phyloP scores from a whole-genome alignment of 92 coral and sea anemone genomes.

The Umimayanthus kanabou region DNA sequence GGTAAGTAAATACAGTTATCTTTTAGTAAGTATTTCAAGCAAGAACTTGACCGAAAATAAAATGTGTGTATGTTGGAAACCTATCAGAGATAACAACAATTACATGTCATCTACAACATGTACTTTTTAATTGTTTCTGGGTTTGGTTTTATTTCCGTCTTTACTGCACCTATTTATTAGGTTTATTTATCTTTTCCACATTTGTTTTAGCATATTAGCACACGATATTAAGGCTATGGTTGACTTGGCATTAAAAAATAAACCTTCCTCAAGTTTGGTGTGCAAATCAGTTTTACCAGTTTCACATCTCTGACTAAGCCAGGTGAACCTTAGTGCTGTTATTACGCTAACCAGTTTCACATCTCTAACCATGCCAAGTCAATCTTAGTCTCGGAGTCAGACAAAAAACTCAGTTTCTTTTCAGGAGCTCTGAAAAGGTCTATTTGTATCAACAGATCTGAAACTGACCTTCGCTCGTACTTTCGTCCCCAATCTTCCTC shows the following conservation, averaged over 20 bases:
- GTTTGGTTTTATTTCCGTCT: not conserved
- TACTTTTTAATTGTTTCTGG: too few species aligned
- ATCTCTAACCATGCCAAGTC: not conserved
- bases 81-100: too few species aligned
- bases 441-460: not conserved
- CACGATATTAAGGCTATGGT: too few species aligned
- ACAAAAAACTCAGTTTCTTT: too few species aligned
- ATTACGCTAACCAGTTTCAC: too few species aligned
- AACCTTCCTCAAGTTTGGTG: too few species aligned
- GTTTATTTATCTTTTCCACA: not conserved
- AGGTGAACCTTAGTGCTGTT: too few species aligned
- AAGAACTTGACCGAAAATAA: not conserved
- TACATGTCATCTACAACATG: not conserved
- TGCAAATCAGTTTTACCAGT: too few species aligned
- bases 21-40: not conserved
- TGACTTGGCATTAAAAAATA: too few species aligned
- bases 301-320: too few species aligned
- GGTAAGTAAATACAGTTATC: not conserved
- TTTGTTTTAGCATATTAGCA: too few species aligned
- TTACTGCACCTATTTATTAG: not conserved
- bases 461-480: conserved; percentile 16
- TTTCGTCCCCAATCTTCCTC: not conserved
- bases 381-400: not conserved
- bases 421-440: not conserved
- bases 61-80: not conserved